Evolutionary conservation across 2,113 vertebrate species (phyloP), one percentile per base, ranked within the genome.

Genomic region (Nothoprocta pentlandii): DNA sequence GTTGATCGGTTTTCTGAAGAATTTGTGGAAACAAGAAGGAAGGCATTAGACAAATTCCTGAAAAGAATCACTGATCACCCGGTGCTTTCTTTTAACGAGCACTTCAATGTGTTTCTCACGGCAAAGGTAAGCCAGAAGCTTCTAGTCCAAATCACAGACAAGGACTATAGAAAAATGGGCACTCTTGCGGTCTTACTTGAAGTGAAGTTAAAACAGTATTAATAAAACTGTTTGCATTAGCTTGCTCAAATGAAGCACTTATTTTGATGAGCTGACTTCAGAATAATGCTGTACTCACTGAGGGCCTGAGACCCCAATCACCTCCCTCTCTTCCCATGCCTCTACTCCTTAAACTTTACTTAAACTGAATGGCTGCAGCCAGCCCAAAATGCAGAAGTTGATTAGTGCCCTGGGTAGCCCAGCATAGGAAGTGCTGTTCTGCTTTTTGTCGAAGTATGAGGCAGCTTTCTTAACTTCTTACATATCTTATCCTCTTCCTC

Each of bases 1-100:
- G 99, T 99, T 2, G 99, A 99, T 94, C 98, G 99, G 22, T 99
- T 99, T 94, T 99, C 99, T 12, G 99, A 99, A 97, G 99, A 99
- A 93, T 99, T 99, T 22, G 99, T 99, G 85, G 99, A 99, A 95
- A 99, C 99, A 0, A 98, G 99, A 91, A 99, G 99, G 97, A 99
- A 99, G 94, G 99, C 99, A 22, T 97, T 99, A 91, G 99, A 99
- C 97, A 99, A 99, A 95, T 99, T 99, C 94, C 97, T 99, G 79
- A 99, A 99, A 95, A 98, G 99, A 90, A 98, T 99, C 32, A 98
- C 99, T 0, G 99, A 99, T 94, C 99, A 99, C 77, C 99, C 99
- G 0, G 99, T 99, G 54, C 98, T 99, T 41, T 99, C 99, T 80
- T 99, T 99, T 95, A 99, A 99, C 66, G 98, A 99, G 9, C 98